Conservation (phyloP, 2,113 vertebrate species). For the Pollimyrus isidori region DNA sequence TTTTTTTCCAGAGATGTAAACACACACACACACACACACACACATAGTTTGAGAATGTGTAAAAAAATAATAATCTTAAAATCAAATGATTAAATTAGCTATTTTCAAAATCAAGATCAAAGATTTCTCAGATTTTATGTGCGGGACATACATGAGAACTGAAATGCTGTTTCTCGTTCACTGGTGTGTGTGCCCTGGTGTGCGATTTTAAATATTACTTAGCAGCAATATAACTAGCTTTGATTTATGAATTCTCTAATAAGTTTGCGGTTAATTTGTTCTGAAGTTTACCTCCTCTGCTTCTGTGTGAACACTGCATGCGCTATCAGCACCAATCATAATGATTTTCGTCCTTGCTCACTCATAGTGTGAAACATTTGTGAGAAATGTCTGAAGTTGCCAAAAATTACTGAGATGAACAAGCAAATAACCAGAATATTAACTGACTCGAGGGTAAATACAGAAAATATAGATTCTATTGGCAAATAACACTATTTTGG, state of each 20-base stretch:
- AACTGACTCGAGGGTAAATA: not conserved
- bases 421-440: not conserved
- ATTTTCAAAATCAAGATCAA: not conserved
- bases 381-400: not conserved
- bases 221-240: not conserved
- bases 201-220: not conserved
- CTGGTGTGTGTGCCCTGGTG: no score
- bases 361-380: not conserved
- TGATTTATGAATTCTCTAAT: not conserved
- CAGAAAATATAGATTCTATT: not conserved
- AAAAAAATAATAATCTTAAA: not conserved
- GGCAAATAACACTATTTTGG: not conserved
- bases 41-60: not conserved
- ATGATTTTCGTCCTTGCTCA: not conserved
- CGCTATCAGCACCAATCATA: not conserved
- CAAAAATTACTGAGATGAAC: not conserved
- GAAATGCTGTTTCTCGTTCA: no score
- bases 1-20: not conserved
- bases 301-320: not conserved
- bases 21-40: not conserved
- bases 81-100: not conserved
- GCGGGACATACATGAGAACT: no score
- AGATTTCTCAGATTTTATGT: no score
- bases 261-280: not conserved
- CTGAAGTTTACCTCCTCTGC: not conserved